phyloP scores from a whole-genome alignment of 2,797 vertebrate species.

The Sebastes diaconus region DNA sequence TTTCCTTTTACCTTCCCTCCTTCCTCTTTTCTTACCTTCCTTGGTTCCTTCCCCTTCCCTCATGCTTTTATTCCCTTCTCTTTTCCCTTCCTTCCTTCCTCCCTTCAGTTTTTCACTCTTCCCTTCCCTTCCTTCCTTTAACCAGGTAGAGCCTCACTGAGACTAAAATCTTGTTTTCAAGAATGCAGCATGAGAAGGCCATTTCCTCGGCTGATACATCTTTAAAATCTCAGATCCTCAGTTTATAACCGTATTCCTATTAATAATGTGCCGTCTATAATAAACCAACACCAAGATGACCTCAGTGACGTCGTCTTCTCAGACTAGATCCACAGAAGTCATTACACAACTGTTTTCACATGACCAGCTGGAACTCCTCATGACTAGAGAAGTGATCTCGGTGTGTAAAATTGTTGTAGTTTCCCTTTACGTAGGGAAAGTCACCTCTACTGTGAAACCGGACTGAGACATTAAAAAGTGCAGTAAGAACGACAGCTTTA shows the following conservation, averaged over 20 bases:
- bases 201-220: too few relatives aligned
- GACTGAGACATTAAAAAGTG: background rate
- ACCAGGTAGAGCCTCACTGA: background rate
- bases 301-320: background rate
- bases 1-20: background rate
- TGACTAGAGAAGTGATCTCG: background rate
- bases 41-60: too few relatives aligned
- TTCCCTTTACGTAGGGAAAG: background rate
- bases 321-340: background rate
- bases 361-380: background rate
- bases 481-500: background rate
- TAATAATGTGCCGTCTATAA: background rate
- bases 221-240: background rate
- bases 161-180: background rate
- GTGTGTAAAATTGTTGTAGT: background rate
- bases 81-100: background rate
- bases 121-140: too few relatives aligned
- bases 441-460: background rate
- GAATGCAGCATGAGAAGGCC: background rate
- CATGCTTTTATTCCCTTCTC: too few relatives aligned
- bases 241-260: background rate
- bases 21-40: too few relatives aligned
- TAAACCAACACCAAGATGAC: background rate
- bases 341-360: background rate
- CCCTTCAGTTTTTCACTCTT: rapidly evolving